Base-by-base conservation (phyloP, 64 coral and sea anemone species). In the Orbicella faveolata region DNA sequence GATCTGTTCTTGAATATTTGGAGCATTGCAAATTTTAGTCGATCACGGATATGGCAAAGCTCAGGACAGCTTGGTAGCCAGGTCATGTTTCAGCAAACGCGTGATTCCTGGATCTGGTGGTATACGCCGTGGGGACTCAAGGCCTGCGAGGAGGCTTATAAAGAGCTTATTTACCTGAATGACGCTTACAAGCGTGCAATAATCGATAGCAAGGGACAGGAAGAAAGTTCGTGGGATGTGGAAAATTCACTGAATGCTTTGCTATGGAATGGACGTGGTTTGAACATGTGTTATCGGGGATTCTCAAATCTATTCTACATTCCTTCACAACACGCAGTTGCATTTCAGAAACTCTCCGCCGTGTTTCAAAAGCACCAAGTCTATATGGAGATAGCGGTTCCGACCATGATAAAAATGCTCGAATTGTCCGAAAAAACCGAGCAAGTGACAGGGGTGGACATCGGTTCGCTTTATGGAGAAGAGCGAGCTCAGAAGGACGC, bases 51-150 rank as follows among this genome's bases (percentile, higher is more conserved):
- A 66, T 97, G 95, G 95, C 57, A 87, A 4, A 88, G 62, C 37
- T 39, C 63, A 51, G 81, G 20, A 48, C 78, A 94, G 37, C 88
- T 91, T 79, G 89, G 95, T 65, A 73, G 65, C 63, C 95, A 97
- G 63, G 36, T 67, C 19, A 91, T 97, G 88, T 97, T 97, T 57
- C 61, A 90, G 73, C 67, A 77, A 37, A 64, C 92, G 87, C 95
- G 95, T 63, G 95, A 91, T 11, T 79, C 89, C 2, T 97, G 95
- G 95, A 93, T 96, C 53, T 96, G 95, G 95, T 96, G 95, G 95
- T 94, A 88, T 41, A 96, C 95, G 14, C 91, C 92, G 0, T 96
- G 95, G 95, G 95, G 95, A 0, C 80, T 96, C 2, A 64, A 83
- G 19, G 95, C 95, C 0, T 96, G 95, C 74, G 83, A 96, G 77